These are phyloP conservation scores for Brachypterus glaber DNA, from an alignment of 2,888 invertebrate genomes.

Conservation along the genomic window DNA sequence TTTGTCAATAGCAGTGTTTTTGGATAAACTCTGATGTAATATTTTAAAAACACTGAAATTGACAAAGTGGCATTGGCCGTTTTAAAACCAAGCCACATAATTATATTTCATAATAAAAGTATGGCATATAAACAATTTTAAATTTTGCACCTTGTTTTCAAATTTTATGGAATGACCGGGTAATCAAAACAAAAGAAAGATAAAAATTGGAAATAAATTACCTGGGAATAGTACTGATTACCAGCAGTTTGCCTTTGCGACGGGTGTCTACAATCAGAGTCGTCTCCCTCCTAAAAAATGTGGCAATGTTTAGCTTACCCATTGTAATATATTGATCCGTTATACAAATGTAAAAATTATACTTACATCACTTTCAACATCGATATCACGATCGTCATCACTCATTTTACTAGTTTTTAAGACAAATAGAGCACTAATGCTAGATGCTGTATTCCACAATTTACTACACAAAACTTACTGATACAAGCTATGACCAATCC, in stretches of 20 bases:
- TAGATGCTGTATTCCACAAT: slow-evolving; percentile 10
- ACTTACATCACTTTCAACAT: slow-evolving; percentile 92
- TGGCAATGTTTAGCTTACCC: no score
- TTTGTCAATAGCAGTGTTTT: no score
- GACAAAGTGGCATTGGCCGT: no score
- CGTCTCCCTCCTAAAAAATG: slow-evolving; percentile 69
- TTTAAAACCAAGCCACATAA: no score
- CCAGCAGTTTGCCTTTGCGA: slow-evolving; percentile 50
- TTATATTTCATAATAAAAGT: no score
- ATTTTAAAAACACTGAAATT: no score
- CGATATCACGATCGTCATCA: slow-evolving; percentile 91
- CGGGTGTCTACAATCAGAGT: slow-evolving; percentile 61
- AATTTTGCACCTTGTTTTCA: no score
- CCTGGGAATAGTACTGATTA: slow-evolving; percentile 71
- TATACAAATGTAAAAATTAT: slow-evolving; percentile 16
- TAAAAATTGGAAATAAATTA: no score
- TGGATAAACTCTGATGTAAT: no score
- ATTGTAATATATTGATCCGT: slow-evolving; percentile 14
- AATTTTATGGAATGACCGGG: no score
- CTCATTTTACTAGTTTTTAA: slow-evolving; percentile 53
- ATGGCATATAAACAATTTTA: no score
- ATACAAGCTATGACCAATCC: slow-evolving; percentile 13
- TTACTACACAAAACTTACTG: slow-evolving; percentile 17
- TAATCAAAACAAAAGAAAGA: no score
- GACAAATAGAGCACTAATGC: background rate